phyloP scores from a whole-genome alignment of 64 coral and sea anemone genomes.

The Hydrozoanthus tunicans region DNA sequence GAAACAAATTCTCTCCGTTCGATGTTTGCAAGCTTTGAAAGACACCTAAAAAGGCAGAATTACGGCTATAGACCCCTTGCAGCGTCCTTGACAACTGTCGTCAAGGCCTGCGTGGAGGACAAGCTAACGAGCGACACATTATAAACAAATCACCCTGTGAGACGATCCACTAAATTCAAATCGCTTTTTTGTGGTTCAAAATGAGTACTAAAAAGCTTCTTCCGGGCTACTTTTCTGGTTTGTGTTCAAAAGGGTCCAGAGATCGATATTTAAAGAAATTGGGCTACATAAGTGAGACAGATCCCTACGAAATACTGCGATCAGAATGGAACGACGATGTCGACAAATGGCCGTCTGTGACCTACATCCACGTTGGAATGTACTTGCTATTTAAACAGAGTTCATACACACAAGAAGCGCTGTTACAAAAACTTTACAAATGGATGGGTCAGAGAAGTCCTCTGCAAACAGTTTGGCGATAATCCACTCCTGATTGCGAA shows the following conservation, averaged over 20 bases:
- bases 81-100: conserved; percentile 11
- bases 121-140: background rate
- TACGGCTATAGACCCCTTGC: conserved; percentile 36
- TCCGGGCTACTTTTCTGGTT: conserved; percentile 11
- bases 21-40: too few species aligned
- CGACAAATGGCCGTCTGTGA: conserved; percentile 52
- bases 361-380: conserved; percentile 64
- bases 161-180: too few species aligned
- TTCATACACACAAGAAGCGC: conserved; percentile 54
- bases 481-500: conserved; percentile 62
- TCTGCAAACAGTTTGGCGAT: conserved; percentile 58
- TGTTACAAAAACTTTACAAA: conserved; percentile 61
- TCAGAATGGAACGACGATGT: conserved; percentile 55
- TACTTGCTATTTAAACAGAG: conserved; percentile 54
- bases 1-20: too few species aligned
- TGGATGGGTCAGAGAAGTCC: conserved; percentile 60
- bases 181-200: background rate
- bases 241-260: conserved; percentile 29
- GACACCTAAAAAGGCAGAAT: too few species aligned
- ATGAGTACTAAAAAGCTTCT: conserved; percentile 19
- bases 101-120: conserved; percentile 27
- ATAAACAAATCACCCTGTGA: background rate
- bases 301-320: conserved; percentile 59
- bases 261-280: conserved; percentile 53
- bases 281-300: conserved; percentile 1